A percentile compares a stretch with the other conserved stretches of the same genome.
Conservation (phyloP, 1,140 invertebrate genomes). For the Diabrotica undecimpunctata region DNA sequence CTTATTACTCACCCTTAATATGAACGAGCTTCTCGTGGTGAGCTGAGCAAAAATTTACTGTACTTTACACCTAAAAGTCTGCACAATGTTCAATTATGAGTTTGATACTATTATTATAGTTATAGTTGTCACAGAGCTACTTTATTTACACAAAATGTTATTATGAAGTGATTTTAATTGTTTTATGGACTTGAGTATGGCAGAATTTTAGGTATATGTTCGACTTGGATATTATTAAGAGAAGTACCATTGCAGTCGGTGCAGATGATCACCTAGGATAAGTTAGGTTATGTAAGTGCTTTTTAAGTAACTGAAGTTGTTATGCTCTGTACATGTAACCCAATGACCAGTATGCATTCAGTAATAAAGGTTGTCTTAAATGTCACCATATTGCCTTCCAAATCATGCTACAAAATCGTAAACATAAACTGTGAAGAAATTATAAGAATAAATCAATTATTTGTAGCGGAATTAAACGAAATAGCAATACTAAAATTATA, state of each 20-base stretch:
- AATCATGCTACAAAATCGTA: neutral
- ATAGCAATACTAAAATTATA: no score
- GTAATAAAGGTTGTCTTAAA: slow-evolving; percentile 51
- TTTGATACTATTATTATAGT: neutral
- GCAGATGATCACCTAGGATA: slow-evolving; percentile 42
- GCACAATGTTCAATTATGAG: neutral
- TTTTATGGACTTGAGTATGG: neutral
- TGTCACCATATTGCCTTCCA: slow-evolving; percentile 27
- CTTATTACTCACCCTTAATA: neutral
- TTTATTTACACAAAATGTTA: neutral
- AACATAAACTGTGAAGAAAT: no score
- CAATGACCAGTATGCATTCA: slow-evolving; percentile 51
- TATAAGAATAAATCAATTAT: no score
- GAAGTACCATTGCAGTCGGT: slow-evolving; percentile 38
- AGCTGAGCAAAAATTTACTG: neutral
- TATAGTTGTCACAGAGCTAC: neutral
- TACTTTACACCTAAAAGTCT: slow-evolving; percentile 2
- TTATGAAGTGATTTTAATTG: neutral
- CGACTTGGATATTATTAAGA: slow-evolving; percentile 37
- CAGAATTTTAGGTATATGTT: slow-evolving; percentile 10
- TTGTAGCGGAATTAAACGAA: no score
- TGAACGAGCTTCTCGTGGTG: neutral
- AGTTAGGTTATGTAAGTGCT: slow-evolving; percentile 48
- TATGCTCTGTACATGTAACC: slow-evolving; percentile 50
- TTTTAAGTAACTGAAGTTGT: slow-evolving; percentile 46